Conservation (phyloP, 2,888 invertebrate genomes). For the Nemurella pictetii region DNA sequence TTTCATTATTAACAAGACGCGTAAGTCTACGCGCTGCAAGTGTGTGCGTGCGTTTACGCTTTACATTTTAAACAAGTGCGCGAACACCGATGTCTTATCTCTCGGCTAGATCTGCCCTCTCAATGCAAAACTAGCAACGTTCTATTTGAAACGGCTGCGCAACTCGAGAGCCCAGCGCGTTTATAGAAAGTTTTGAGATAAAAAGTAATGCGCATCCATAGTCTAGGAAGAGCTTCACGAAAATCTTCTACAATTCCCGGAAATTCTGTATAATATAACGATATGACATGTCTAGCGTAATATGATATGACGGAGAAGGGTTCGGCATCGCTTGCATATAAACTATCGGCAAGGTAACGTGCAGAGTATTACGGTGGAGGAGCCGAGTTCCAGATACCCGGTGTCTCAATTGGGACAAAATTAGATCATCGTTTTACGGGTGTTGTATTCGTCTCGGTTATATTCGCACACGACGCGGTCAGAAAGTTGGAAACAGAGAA, state of each 20-base stretch:
- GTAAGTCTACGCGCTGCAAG: background rate
- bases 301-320: background rate
- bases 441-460: no score
- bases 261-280: background rate
- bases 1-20: slow-evolving; percentile 5
- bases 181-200: background rate
- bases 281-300: background rate
- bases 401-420: background rate
- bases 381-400: background rate
- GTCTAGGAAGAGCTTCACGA: background rate
- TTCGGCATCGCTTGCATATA: background rate
- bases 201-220: background rate
- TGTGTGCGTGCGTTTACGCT: background rate
- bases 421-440: background rate
- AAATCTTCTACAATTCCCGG: background rate
- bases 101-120: background rate
- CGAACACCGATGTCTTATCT: background rate
- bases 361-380: no score
- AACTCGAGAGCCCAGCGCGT: background rate
- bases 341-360: background rate
- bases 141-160: background rate
- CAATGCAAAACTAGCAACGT: background rate
- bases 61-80: background rate
- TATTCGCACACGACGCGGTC: no score
- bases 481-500: no score